Conservation (phyloP, 1,140 invertebrate genomes). For the Drosophila orena region DNA sequence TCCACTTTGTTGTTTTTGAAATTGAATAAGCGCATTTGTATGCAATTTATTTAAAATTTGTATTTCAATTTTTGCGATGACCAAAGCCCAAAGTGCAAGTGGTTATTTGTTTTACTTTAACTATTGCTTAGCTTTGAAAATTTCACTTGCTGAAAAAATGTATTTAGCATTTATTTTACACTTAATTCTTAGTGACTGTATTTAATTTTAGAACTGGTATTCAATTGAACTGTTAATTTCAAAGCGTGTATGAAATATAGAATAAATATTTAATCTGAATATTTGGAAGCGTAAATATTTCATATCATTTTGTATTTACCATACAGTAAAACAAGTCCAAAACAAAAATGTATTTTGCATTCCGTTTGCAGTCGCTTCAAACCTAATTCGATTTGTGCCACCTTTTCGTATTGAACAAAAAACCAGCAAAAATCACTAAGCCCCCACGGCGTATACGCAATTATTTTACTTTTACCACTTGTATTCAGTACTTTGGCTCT, state of each 20-base stretch:
- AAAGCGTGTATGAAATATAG: constrained; percentile 7
- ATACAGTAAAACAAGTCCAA: not conserved
- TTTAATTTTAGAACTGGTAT: too few relatives aligned
- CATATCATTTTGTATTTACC: not conserved
- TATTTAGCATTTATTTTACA: too few relatives aligned
- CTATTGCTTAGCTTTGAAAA: constrained; percentile 34
- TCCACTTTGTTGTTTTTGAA: constrained; percentile 52
- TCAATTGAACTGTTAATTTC: too few relatives aligned
- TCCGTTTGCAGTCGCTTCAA: constrained; percentile 28
- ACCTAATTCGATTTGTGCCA: constrained; percentile 35
- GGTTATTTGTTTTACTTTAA: constrained; percentile 54
- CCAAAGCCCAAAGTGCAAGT: constrained; percentile 51
- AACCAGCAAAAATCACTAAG: not conserved
- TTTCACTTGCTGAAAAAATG: not conserved
- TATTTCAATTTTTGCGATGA: constrained; percentile 46
- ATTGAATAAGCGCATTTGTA: constrained; percentile 77
- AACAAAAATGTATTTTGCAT: constrained; percentile 23
- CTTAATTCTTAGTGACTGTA: too few relatives aligned
- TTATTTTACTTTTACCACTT: constrained; percentile 24
- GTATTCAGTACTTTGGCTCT: constrained; percentile 1
- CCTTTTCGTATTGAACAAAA: constrained; percentile 1
- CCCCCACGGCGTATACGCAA: constrained; percentile 49
- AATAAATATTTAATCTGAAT: constrained; percentile 2
- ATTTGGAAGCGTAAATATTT: constrained; percentile 1
- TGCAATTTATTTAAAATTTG: constrained; percentile 77